phyloP scores from a whole-genome alignment of 1,140 invertebrate genomes.

The Drosophila malerkotliana region DNA sequence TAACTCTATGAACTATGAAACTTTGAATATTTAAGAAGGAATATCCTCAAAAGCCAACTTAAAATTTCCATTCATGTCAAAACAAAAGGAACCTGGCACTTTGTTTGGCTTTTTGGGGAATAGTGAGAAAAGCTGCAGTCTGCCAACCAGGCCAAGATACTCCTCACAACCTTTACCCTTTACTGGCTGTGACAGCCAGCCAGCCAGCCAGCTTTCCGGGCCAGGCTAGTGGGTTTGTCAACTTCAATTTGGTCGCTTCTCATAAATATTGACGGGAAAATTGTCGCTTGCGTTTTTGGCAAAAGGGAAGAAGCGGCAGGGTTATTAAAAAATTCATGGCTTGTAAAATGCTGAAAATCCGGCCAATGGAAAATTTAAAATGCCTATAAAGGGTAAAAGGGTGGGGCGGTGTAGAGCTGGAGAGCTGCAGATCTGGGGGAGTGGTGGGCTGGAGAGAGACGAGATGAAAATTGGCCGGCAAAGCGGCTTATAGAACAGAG shows the following conservation, averaged over 20 bases:
- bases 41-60: constrained; percentile 9
- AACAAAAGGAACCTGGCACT: constrained; percentile 26
- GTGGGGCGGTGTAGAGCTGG: not conserved
- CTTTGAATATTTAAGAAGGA: not conserved
- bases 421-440: not conserved
- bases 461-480: constrained; percentile 53
- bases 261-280: constrained; percentile 80
- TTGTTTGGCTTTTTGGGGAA: constrained; percentile 16
- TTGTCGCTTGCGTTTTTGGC: constrained; percentile 67
- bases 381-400: constrained; percentile 65
- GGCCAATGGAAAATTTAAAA: constrained; percentile 74
- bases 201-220: not conserved
- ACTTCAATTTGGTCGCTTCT: constrained; percentile 53
- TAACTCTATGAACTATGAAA: not conserved
- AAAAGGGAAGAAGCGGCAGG: not conserved
- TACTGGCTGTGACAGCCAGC: not conserved
- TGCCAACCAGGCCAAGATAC: not conserved
- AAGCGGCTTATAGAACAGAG: constrained; percentile 69
- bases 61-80: constrained; percentile 29
- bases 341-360: constrained; percentile 80
- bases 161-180: not conserved
- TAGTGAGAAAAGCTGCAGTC: not conserved
- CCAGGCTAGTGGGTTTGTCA: constrained; percentile 38
- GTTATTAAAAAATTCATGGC: constrained; percentile 82
- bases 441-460: constrained; percentile 2